Conservation (phyloP, 2,888 invertebrate species). For the Nomada fabriciana region DNA sequence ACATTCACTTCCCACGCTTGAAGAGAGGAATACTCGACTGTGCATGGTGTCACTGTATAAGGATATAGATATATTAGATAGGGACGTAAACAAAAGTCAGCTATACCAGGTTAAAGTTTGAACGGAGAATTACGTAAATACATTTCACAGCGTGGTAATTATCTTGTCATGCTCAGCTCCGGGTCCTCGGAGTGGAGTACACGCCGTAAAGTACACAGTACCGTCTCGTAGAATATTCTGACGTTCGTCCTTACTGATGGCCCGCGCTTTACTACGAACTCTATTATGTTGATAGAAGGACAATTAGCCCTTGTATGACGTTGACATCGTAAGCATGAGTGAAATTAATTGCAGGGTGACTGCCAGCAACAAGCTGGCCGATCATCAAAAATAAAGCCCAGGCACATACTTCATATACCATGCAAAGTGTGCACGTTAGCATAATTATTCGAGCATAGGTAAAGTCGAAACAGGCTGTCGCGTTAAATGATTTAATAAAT, state of each 20-base stretch:
- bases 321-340: constrained; percentile 50
- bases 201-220: constrained; percentile 54
- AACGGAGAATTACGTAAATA: constrained; percentile 45
- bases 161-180: constrained; percentile 51
- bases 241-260: constrained; percentile 58
- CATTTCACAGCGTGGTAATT: constrained; percentile 44
- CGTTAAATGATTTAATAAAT: background rate
- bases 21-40: background rate
- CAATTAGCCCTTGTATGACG: constrained; percentile 53
- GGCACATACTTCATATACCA: background rate
- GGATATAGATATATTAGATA: constrained; percentile 12
- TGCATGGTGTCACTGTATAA: constrained; percentile 2
- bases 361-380: constrained; percentile 1
- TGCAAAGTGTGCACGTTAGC: background rate
- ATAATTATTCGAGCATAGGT: background rate
- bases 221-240: constrained; percentile 53
- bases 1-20: background rate
- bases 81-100: background rate
- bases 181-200: constrained; percentile 22
- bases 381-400: constrained; percentile 32
- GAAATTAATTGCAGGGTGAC: constrained; percentile 51
- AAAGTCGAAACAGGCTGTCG: background rate
- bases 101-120: background rate
- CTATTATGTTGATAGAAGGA: constrained; percentile 62
- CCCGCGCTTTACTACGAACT: constrained; percentile 51